Conservation (phyloP, 2,797 vertebrate species). For the Myotis planiceps region DNA sequence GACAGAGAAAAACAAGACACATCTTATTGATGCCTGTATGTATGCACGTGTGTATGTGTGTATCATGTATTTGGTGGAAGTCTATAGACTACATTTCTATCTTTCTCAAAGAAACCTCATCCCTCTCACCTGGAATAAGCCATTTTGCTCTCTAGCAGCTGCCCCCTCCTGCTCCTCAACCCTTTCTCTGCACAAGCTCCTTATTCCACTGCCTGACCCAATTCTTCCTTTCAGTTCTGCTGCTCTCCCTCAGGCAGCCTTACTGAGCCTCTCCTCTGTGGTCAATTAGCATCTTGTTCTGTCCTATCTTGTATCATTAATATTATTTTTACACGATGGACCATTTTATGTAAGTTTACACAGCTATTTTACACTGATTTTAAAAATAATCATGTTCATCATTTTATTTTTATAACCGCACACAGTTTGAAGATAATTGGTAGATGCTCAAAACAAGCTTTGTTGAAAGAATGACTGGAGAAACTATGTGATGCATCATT, state of each 20-base stretch:
- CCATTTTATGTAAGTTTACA: background rate
- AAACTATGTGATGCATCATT: background rate
- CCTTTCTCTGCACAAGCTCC: background rate
- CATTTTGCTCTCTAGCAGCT: background rate
- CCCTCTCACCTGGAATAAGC: background rate
- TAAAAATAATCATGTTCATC: background rate
- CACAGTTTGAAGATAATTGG: background rate
- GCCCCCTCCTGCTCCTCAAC: accelerated
- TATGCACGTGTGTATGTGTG: accelerated
- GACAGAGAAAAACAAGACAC: background rate
- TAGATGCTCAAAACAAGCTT: background rate
- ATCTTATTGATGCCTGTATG: accelerated
- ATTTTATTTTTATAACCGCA: background rate
- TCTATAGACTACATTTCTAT: background rate
- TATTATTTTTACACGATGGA: background rate
- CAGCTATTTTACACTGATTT: background rate
- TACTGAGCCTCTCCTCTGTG: background rate
- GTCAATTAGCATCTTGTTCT: background rate
- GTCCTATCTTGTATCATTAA: background rate
- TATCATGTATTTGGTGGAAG: accelerated
- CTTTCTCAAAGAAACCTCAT: too few relatives aligned
- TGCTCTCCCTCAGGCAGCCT: background rate
- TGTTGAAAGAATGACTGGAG: background rate
- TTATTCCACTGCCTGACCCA: background rate
- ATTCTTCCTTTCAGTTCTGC: background rate